Evolutionary conservation across 1,140 invertebrate genomes (phyloP), one percentile per base, ranked within the genome.

Genomic region (Calephelis virginiensis): DNA sequence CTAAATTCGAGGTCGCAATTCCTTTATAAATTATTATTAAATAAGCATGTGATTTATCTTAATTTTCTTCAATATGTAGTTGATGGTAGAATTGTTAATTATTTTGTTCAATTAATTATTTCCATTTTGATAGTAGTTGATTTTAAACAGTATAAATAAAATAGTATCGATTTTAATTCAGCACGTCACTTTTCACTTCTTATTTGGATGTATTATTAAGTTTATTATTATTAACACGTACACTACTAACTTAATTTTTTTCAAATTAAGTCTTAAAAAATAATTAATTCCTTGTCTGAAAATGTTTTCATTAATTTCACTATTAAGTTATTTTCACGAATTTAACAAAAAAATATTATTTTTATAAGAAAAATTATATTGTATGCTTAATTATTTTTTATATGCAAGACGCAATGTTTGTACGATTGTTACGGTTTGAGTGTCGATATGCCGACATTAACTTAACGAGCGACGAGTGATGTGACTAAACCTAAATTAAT

Each of bases 401-500:
- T 37, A 56, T 12, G 28, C 53, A 28, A 28, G 53, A 43, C 50
- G 14, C 6, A 14, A 56, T 28, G 50, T 56, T 56, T 56, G 40
- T 28, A 10, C 50, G 50, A 56, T 11, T 56, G 50, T 56, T 56
- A 53, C 17, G 50, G 10, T 53, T 53, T 53, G 17, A 17, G 50
- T 53, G 50, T 53, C 48, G 13, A 14, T 53, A 14, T 53, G 49
- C 49, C 49, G 14, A 28, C 49, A 53, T 53, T 10, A 53, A 53
- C 13, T 17, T 53, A 53, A 53, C 50, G 50, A 43, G 49, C 49
- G 37, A 64, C 63, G 40, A 45, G 49, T 43, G 48, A 38, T 40
- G 63, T 50, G 47, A 64, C 63, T 28, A 28, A 28, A 10, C 37
- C 40, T 14, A 14, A 37, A 53, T 43, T 38, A 64, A 53, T 64